Conservation (phyloP, 2,888 invertebrate genomes). For the Caenorhabditis imperialis region DNA sequence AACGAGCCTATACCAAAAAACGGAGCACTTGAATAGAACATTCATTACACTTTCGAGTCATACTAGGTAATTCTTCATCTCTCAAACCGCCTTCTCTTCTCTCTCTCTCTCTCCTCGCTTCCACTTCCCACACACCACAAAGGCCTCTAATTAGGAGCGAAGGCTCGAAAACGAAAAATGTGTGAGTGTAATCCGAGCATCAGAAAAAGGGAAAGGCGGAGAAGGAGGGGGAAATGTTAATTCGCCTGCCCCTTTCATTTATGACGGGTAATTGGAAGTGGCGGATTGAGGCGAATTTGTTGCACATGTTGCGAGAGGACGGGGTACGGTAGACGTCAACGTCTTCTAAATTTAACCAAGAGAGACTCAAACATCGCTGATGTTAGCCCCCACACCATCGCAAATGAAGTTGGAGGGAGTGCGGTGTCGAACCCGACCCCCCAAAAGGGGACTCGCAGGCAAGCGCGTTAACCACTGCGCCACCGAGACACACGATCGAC, state of each 20-base stretch:
- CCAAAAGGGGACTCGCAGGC: too few relatives aligned
- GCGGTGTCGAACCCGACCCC: too few relatives aligned
- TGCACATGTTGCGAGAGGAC: too few relatives aligned
- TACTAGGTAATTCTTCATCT: background rate
- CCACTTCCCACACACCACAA: slow-evolving; percentile 24
- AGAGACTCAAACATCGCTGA: too few relatives aligned
- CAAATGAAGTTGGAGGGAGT: too few relatives aligned
- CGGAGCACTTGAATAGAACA: background rate
- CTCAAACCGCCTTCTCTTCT: slow-evolving; percentile 7
- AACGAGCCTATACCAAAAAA: too few relatives aligned
- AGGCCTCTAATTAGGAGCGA: slow-evolving; percentile 40
- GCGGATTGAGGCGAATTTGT: too few relatives aligned
- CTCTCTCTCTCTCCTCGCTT: slow-evolving; percentile 8
- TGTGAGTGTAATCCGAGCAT: slow-evolving; percentile 35
- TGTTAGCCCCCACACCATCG: too few relatives aligned
- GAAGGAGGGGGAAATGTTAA: slow-evolving; percentile 36
- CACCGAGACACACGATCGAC: too few relatives aligned
- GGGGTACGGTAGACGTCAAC: too few relatives aligned
- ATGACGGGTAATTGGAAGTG: slow-evolving; percentile 49
- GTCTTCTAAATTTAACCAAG: too few relatives aligned
- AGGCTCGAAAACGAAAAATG: slow-evolving; percentile 28
- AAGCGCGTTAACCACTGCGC: too few relatives aligned
- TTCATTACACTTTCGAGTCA: background rate
- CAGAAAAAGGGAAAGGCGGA: slow-evolving; percentile 17
- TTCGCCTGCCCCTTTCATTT: slow-evolving; percentile 28